Base-by-base conservation (phyloP, 2,888 invertebrate genomes). In the Orthosia gracilis region DNA sequence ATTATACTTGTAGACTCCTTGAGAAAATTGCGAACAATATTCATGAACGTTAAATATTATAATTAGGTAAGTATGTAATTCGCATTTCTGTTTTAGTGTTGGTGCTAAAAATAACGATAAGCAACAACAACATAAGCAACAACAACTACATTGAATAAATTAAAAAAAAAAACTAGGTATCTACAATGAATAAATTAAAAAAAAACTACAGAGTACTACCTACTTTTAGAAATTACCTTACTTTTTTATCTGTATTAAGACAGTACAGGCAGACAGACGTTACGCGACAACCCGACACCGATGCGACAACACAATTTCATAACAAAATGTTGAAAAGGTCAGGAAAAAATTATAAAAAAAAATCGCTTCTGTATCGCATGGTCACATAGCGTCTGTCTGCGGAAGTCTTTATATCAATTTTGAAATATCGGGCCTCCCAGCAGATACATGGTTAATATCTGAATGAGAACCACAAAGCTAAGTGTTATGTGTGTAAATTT, bases 1-100 rank as follows among this genome's bases (percentile, higher is more conserved):
- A 70, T 76, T 64, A 67, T 67, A 62, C 15, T 69, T 45, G 1
- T 68, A 65, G 23, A 45, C 40, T 82, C 59, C 61, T 82, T 78
- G 72, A 69, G 50, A 71, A 64, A 59, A 67, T 66, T 57, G 40
- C 67, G 21, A 61, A 61, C 40, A 23, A 31, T 31, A 65, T 62
- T 76, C 64, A 65, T 15, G 57, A 72, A 72, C 59, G 68, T 54
- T 66, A 55, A 55, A 61, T 55, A 64, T 54, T 63, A 66, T 50
- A 55, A 63, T 77, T 23, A 13, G 17, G 40, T 40, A 40, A 40
- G 45, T 45, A 31, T 23, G 52, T 58, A 9, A 52, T 63, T n/a
- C 11, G 23, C n/a, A 26, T 50, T 17, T 17, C 1, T 49, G 5
- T 40, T 2, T 23, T 9, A 23, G 23, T 57, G 17, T 17, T 5